Percentiles rank a stretch among this genome's conserved stretches.
Conservation (phyloP, 2,113 vertebrate species). For the Hypanus sabinus region DNA sequence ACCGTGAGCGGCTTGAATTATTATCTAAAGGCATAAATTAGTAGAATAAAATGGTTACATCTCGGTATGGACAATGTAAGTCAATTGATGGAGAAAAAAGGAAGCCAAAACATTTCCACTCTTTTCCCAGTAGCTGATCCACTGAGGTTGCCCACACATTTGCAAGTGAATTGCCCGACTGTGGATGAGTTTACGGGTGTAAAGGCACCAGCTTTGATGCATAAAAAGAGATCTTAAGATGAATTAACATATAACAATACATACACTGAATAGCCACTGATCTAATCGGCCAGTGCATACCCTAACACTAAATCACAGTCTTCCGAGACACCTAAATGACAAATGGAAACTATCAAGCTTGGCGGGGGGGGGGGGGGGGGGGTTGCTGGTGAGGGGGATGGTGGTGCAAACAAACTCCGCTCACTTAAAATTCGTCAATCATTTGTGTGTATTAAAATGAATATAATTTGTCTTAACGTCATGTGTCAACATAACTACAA, state of each 20-base stretch:
- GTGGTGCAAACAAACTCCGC: constrained; percentile 40
- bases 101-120: constrained; percentile 44
- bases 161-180: constrained; percentile 44
- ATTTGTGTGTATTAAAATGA: constrained; percentile 12
- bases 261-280: constrained; percentile 6
- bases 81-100: constrained; percentile 40
- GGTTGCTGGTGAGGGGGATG: constrained; percentile 41
- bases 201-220: constrained; percentile 25
- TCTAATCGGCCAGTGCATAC: constrained; percentile 30
- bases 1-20: background rate
- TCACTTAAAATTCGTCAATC: constrained; percentile 24
- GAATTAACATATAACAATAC: constrained; percentile 35
- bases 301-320: constrained; percentile 30
- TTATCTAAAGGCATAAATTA: constrained; percentile 20
- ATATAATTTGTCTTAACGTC: constrained; percentile 33
- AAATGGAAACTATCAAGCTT: constrained; percentile 39
- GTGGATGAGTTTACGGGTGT: constrained; percentile 32
- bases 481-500: constrained; percentile 1
- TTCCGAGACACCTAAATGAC: constrained; percentile 26
- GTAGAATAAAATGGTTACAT: constrained; percentile 20
- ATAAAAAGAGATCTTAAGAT: constrained; percentile 19
- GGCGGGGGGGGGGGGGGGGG: constrained; percentile 41
- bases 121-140: constrained; percentile 43
- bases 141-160: constrained; percentile 43
- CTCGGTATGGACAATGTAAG: background rate